Base-by-base conservation (phyloP, 2,113 vertebrate species). In the Stegastes partitus region DNA sequence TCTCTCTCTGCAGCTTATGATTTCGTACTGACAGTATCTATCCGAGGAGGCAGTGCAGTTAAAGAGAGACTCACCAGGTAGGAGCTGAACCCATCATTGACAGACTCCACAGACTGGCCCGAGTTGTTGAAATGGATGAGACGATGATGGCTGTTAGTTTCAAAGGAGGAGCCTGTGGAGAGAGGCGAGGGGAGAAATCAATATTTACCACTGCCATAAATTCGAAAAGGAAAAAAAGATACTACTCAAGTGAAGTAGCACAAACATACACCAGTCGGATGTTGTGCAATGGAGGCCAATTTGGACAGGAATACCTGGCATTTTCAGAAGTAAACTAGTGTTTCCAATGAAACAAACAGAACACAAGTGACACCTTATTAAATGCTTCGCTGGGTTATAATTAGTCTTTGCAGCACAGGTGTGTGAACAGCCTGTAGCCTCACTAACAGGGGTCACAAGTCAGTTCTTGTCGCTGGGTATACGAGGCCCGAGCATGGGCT, bases 161-260 rank as follows among this genome's bases (percentile, higher is more conserved):
- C 98, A 19, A 98, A 99, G 34, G 98, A 99, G 54, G 97, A 98
- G 75, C 98, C 98, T 99, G 91, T 37, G 56, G 44, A 63, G 57
- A 68, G 23, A 62, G 18, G 26, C 0, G 0, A 62, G 42, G n/a
- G 26, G 12, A 71, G 23, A 59, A 23, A 88, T 81, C 73, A 68
- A 84, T 87, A 61, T 78, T 84, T 78, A 79, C 54, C 62, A 34
- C 68, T 31, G 58, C 55, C 21, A 44, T 28, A 39, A 74, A 73
- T 44, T 63, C 14, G 50, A 4, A 74, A 79, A 70, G 12, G 14
- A 45, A 45, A 45, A 68, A 22, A 34, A 68, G 44, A 21, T 9
- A 6, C 4, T 37, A 21, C 18, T 51, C 50, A 31, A 69, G 66
- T 51, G 22, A 50, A 76, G 61, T 2, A 61, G 4, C 1, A 62